Base-by-base conservation (phyloP, 1,140 invertebrate genomes). In the Leptopilina clavipes region DNA sequence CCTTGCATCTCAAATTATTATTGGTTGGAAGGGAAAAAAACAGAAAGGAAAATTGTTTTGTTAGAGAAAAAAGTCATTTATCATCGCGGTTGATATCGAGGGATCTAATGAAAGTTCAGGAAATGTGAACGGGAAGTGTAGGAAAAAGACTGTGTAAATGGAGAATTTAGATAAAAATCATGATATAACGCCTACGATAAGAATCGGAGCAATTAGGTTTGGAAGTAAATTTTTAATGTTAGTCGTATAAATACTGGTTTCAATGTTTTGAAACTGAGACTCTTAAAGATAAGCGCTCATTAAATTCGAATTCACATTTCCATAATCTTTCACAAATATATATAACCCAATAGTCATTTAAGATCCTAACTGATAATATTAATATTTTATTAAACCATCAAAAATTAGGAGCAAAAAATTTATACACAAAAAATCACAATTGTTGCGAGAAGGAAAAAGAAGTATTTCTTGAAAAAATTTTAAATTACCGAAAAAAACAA, bases 61-160 rank as follows among this genome's bases (percentile, higher is more conserved):
- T 65, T 65, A 17, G 56, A 9, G 25, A 40, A 22, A 25, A 65
- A 22, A 65, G 19, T 6, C 19, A 65, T 65, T 10, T 25, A 65
- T 65, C 22, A 65, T 31, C n/a, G 19, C 5, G 6, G 37, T 9
- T 31, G 56, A 12, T 65, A 65, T 31, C 56, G 19, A 65, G 56
- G 11, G 22, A 9, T 25, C 56, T 65, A 65, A 65, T 65, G 19
- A 65, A 65, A 18, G 56, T 65, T 25, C 22, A 65, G 56, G 56
- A 65, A 65, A 65, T 31, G 22, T 65, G 22, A 65, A 65, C 19
- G 56, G 56, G 56, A 31, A 59, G 56, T 65, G 56, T 14, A 65
- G 56, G 10, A 65, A 65, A 65, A 65, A 65, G 56, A 65, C 56
- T 65, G 56, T 31, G 19, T 65, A 65, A 65, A 65, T 65, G 19